Conservation (phyloP, 2,113 vertebrate species). For the Rhynchopsitta pachyrhyncha region DNA sequence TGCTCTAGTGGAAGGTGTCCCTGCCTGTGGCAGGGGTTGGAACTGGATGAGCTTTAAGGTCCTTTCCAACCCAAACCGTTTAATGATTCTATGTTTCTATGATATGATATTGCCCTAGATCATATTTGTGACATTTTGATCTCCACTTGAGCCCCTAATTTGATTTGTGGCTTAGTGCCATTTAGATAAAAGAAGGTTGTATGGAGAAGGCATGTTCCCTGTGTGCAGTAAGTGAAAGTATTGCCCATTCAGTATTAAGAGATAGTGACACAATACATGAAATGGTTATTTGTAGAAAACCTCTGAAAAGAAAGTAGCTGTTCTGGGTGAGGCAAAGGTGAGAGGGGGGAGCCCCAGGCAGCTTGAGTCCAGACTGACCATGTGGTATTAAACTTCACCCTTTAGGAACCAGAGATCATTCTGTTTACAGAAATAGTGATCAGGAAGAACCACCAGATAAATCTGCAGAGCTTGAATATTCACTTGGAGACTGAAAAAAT, state of each 20-base stretch:
- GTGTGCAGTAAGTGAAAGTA: not conserved
- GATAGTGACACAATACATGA: too few relatives aligned
- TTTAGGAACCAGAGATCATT: not conserved
- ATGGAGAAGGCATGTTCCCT: fast-evolving
- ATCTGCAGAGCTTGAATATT: not conserved
- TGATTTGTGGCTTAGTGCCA: not conserved
- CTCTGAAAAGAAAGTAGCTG: not conserved
- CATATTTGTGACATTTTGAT: not conserved
- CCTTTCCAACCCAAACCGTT: not conserved
- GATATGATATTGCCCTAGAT: not conserved
- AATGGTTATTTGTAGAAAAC: not conserved
- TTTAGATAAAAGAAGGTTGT: not conserved
- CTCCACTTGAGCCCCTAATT: not conserved
- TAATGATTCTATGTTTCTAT: not conserved
- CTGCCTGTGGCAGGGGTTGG: not conserved
- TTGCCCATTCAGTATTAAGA: not conserved
- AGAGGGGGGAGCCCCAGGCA: not conserved
- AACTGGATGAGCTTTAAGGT: not conserved
- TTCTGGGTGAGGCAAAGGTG: not conserved
- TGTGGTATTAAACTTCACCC: not conserved
- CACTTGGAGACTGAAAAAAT: not conserved
- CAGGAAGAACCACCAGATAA: not conserved
- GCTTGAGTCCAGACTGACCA: not conserved
- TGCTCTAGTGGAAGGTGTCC: not conserved
- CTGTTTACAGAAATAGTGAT: not conserved